phyloP scores from a whole-genome alignment of 2,113 vertebrate genomes.

The Macaca mulatta region DNA sequence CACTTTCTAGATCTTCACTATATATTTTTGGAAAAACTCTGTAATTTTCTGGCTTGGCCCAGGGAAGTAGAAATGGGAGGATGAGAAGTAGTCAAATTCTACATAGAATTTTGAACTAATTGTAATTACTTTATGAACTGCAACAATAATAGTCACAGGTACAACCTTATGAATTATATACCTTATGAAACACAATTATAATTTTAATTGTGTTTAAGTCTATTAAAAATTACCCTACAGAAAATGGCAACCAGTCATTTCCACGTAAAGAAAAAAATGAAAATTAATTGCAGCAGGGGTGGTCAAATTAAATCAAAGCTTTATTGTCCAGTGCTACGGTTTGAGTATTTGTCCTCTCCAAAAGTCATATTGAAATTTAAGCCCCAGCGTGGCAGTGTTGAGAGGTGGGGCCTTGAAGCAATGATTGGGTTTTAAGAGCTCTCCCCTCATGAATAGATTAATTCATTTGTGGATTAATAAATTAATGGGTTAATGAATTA shows the following conservation, averaged over 20 bases:
- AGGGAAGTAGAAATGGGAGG: neutral
- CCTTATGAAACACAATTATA: neutral
- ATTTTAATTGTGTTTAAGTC: neutral
- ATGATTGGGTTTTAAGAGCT: no score
- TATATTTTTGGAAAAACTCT: neutral
- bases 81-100: neutral
- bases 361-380: no score
- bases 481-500: no score
- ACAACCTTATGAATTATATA: neutral
- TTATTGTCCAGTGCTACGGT: neutral
- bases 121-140: neutral
- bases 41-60: neutral
- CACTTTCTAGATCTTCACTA: neutral
- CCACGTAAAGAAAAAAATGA: neutral
- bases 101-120: neutral
- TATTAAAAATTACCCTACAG: neutral
- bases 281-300: neutral
- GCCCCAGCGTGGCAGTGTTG: no score
- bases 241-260: neutral
- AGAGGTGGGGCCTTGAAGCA: no score
- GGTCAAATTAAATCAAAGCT: neutral
- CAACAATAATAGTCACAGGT: neutral
- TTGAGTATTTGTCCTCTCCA: no score
- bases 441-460: no score
- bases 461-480: no score